Evolutionary conservation across 2,797 vertebrate species (phyloP).

Genomic region (Halcyon badia): DNA sequence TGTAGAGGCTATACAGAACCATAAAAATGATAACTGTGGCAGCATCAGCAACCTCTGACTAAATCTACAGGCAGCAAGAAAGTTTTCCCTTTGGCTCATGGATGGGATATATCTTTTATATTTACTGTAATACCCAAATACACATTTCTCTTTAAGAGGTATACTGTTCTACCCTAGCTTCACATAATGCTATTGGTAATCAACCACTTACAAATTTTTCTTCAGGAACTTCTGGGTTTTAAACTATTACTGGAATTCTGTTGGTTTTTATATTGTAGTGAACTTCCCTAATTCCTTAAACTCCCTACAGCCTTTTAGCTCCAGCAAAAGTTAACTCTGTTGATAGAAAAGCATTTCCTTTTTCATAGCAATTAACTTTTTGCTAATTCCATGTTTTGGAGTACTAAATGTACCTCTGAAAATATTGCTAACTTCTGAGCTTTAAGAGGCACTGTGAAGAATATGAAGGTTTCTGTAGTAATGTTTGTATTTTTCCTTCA

Average conservation of each 20-base stretch:
- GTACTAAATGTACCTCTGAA: not conserved
- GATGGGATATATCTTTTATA: not conserved
- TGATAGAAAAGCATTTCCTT: not conserved
- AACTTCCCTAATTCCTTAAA: not conserved
- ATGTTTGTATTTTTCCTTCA: not conserved
- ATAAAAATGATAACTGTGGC: not conserved
- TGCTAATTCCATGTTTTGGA: not conserved
- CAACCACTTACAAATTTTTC: not conserved
- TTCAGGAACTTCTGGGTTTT: not conserved
- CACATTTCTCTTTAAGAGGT: not conserved
- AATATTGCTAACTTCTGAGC: not conserved
- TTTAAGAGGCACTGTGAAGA: not conserved
- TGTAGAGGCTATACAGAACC: not conserved
- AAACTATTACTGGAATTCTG: not conserved
- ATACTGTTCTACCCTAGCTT: not conserved
- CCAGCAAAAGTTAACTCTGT: not conserved
- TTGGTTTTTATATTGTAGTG: not conserved
- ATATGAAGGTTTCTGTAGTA: not conserved
- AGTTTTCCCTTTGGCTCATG: not conserved
- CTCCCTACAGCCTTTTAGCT: not conserved
- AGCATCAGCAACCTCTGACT: not conserved
- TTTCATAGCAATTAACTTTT: not conserved
- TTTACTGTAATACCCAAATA: not conserved
- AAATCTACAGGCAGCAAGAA: not conserved
- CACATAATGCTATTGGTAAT: not conserved